Conservation (phyloP, 2,113 vertebrate species). For the Nothoprocta perdicaria region DNA sequence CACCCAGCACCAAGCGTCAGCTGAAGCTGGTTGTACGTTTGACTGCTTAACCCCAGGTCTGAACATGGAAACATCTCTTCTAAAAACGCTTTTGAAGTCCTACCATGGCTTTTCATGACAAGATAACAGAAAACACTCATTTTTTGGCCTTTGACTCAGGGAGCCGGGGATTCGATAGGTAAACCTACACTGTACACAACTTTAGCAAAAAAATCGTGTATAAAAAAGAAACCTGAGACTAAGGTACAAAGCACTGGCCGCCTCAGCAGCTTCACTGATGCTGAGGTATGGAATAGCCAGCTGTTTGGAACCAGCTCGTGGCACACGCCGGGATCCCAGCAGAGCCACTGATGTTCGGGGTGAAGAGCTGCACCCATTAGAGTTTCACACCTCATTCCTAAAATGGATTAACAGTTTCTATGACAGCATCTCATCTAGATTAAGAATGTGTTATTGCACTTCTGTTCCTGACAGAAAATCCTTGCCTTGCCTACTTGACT, state of each 20-base stretch:
- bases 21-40: neutral
- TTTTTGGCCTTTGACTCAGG: constrained; percentile 5
- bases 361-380: neutral
- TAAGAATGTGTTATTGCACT: neutral
- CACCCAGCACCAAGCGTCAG: neutral
- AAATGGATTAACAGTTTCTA: neutral
- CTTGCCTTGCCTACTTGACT: neutral
- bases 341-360: neutral
- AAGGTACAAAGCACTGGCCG: neutral
- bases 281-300: neutral
- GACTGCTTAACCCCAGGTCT: neutral
- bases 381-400: neutral
- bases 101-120: neutral
- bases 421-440: neutral
- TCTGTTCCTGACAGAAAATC: neutral
- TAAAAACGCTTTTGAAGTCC: neutral
- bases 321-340: neutral
- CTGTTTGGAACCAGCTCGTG: neutral
- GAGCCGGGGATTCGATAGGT: neutral
- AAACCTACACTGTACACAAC: neutral
- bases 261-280: neutral
- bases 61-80: neutral
- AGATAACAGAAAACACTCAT: neutral
- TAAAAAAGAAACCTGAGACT: neutral
- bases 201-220: neutral